Percentiles rank a stretch among this genome's conserved stretches.
phyloP scores from a whole-genome alignment of 2,888 invertebrate species.

The Ochropleura leucogaster region DNA sequence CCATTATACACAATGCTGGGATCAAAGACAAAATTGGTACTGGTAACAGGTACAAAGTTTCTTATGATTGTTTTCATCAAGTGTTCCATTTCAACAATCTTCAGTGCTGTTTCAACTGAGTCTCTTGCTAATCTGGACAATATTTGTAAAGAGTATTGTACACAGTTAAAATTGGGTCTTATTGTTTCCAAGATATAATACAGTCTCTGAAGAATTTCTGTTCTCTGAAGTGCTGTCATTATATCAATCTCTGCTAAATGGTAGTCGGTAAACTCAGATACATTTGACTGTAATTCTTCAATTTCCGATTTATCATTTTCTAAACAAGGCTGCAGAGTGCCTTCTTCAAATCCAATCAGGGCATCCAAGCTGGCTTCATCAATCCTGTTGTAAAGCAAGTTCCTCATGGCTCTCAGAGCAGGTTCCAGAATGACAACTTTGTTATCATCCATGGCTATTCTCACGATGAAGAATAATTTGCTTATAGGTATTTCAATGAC shows the following conservation, averaged over 20 bases:
- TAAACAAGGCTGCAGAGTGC: slow-evolving; percentile 91
- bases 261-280: slow-evolving; percentile 94
- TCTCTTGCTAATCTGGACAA: slow-evolving; percentile 95
- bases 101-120: slow-evolving; percentile 92
- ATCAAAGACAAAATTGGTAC: slow-evolving; percentile 81
- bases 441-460: slow-evolving; percentile 97
- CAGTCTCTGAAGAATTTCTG: slow-evolving; percentile 93
- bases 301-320: slow-evolving; percentile 89
- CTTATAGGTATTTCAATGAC: slow-evolving; percentile 94
- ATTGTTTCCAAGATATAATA: slow-evolving; percentile 94
- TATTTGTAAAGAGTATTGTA: slow-evolving; percentile 94
- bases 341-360: slow-evolving; percentile 92
- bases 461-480: slow-evolving; percentile 94
- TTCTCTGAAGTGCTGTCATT: slow-evolving; percentile 93
- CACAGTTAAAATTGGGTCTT: slow-evolving; percentile 93
- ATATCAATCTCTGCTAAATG: slow-evolving; percentile 96
- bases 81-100: slow-evolving; percentile 91
- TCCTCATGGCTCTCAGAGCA: slow-evolving; percentile 94
- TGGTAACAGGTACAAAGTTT: slow-evolving; percentile 90
- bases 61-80: slow-evolving; percentile 91
- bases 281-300: slow-evolving; percentile 89
- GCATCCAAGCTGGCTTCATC: slow-evolving; percentile 95
- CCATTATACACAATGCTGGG: slow-evolving; percentile 90
- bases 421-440: slow-evolving; percentile 93
- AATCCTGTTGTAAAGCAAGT: slow-evolving; percentile 93